Conservation (phyloP, 2,797 vertebrate species). For the Rhinogobio ventralis region DNA sequence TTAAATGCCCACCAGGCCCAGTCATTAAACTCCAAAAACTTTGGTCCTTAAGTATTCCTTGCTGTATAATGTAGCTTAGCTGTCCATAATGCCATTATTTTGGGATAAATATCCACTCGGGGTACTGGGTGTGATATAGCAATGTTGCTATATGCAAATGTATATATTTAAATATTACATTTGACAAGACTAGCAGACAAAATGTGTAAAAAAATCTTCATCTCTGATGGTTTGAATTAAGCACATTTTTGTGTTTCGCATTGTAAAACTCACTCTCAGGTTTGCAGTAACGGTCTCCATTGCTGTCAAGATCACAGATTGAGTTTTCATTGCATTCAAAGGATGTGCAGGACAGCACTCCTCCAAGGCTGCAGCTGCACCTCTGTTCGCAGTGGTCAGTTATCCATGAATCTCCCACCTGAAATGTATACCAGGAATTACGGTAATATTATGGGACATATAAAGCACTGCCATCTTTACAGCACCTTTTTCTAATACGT, state of each 20-base stretch:
- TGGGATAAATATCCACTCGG: neutral
- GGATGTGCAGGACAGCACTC: slow-evolving; percentile 64
- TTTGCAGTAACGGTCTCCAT: slow-evolving; percentile 75
- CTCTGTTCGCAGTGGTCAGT: slow-evolving; percentile 70
- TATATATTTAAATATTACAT: neutral
- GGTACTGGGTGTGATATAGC: neutral
- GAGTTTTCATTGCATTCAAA: slow-evolving; percentile 73
- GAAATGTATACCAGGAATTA: slow-evolving; percentile 37
- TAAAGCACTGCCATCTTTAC: neutral
- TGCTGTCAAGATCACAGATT: slow-evolving; percentile 71
- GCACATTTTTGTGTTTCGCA: neutral
- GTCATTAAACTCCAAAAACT: neutral
- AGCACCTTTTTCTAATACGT: neutral
- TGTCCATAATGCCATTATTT: neutral
- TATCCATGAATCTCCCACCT: slow-evolving; percentile 84
- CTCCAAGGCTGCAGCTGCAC: slow-evolving; percentile 74
- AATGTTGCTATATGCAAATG: neutral
- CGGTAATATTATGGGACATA: neutral
- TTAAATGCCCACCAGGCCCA: neutral
- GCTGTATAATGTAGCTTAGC: neutral
- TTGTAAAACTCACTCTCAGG: slow-evolving; percentile 73
- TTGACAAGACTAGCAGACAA: neutral
- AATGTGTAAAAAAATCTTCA: neutral
- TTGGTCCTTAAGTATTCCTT: neutral
- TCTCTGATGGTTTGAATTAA: neutral